A percentile compares a stretch with the other conserved stretches of the same genome.
phyloP scores from a whole-genome alignment of 2,797 vertebrate genomes.

The Allenopithecus nigroviridis region DNA sequence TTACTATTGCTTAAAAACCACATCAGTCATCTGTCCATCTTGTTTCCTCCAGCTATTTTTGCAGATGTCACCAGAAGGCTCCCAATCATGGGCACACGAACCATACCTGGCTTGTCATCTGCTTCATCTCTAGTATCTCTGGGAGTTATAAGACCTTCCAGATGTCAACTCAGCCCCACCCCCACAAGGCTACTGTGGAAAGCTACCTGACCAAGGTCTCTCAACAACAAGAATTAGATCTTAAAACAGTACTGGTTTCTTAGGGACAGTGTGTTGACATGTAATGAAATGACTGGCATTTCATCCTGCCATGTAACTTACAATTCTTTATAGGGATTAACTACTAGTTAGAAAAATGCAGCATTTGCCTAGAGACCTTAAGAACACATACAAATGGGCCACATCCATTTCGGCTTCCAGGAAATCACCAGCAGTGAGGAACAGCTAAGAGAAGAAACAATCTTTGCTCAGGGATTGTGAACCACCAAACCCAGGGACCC shows the following conservation, averaged over 20 bases:
- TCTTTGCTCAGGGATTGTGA: background rate
- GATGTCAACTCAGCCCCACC: background rate
- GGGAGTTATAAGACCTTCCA: background rate
- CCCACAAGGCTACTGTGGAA: background rate
- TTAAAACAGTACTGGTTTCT: slow-evolving; percentile 35
- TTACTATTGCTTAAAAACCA: background rate
- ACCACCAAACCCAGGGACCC: background rate
- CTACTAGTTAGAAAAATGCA: slow-evolving; percentile 31
- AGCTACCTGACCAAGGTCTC: slow-evolving; percentile 3
- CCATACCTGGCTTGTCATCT: background rate
- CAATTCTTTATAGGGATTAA: background rate
- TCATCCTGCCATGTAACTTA: background rate
- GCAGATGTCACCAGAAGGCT: slow-evolving; percentile 1
- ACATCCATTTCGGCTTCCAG: background rate
- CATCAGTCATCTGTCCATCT: background rate
- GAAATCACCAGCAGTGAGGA: slow-evolving; percentile 21
- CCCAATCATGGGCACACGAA: background rate
- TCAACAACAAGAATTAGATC: slow-evolving; percentile 21
- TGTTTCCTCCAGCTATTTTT: slow-evolving; percentile 15
- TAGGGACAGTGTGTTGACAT: background rate
- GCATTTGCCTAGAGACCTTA: slow-evolving; percentile 12
- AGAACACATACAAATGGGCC: background rate
- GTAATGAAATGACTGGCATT: background rate
- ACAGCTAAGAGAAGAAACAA: slow-evolving; percentile 11
- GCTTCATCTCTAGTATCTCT: background rate